Evolutionary conservation across 2,113 vertebrate genomes (phyloP).

Genomic region (Pelecanus crispus): DNA sequence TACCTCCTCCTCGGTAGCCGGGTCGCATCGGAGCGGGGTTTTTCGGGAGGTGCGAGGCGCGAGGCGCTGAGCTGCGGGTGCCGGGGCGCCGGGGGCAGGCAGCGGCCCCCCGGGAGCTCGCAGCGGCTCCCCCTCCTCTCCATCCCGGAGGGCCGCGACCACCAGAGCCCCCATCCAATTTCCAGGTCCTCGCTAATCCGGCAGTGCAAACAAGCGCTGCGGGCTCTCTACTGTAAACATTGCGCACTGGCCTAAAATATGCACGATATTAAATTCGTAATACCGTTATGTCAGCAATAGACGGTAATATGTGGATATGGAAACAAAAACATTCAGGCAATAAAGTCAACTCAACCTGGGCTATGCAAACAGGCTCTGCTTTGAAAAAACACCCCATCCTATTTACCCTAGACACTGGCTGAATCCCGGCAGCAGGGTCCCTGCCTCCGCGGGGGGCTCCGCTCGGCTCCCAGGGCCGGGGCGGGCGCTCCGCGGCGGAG

Average conservation of each 20-base stretch:
- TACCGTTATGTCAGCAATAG: conserved; percentile 19
- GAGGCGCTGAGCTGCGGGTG: background rate
- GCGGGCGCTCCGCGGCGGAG: too few species aligned
- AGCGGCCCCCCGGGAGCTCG: background rate
- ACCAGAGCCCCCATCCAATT: conserved; percentile 13
- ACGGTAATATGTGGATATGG: background rate
- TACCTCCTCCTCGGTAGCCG: conserved; percentile 22
- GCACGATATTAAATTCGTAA: conserved; percentile 35
- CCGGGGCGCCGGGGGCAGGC: background rate
- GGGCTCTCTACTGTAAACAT: conserved; percentile 33
- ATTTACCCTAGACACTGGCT: background rate
- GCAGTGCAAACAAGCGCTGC: conserved; percentile 40
- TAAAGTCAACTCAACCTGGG: conserved; percentile 31
- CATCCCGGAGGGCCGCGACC: background rate
- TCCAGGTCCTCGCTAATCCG: conserved; percentile 43
- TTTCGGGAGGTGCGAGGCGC: background rate
- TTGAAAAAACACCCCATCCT: background rate
- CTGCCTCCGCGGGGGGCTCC: background rate
- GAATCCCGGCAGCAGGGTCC: background rate
- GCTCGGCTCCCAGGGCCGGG: background rate
- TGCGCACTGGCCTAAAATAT: conserved; percentile 12
- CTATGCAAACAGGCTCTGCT: conserved; percentile 24
- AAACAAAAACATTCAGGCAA: conserved; percentile 37
- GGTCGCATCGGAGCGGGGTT: background rate
- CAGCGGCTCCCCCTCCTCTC: background rate